Evolutionary conservation across 2,113 vertebrate species (phyloP).

Genomic region (Theristicus caerulescens): DNA sequence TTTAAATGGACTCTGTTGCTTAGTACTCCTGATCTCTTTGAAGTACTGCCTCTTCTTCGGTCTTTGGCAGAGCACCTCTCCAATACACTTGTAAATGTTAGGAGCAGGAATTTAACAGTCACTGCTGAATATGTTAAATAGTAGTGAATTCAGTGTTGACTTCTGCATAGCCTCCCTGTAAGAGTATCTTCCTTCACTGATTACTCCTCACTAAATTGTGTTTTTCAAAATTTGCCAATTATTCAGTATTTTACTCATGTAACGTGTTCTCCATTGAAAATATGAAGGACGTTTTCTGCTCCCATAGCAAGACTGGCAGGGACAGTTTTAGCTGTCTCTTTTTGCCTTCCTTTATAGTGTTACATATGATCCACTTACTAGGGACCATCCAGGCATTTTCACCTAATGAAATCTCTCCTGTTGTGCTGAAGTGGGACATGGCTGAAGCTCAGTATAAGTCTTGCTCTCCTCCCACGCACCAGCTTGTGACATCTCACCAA

Average conservation of each 20-base stretch:
- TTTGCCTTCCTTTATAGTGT: background rate
- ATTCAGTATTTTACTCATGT: background rate
- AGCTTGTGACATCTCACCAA: background rate
- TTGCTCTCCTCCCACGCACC: fast-evolving
- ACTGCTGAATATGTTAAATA: background rate
- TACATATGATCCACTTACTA: background rate
- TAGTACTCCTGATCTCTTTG: background rate
- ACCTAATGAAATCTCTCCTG: background rate
- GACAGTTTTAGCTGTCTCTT: background rate
- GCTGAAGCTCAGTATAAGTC: background rate
- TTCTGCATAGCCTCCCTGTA: background rate
- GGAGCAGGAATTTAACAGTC: background rate
- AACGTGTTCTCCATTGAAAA: background rate
- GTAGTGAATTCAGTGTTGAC: background rate
- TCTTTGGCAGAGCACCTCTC: background rate
- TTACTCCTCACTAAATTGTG: background rate
- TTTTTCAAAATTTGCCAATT: background rate
- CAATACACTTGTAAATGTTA: background rate
- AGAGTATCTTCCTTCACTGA: background rate
- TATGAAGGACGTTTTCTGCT: background rate
- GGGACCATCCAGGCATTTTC: background rate
- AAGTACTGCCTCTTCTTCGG: background rate
- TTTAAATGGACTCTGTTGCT: background rate
- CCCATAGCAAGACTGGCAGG: background rate
- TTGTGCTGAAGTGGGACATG: background rate